Percentiles rank a stretch among this genome's conserved stretches.
These are phyloP conservation scores for Periphyllus acericola DNA, from an alignment of 2,888 invertebrate species.

Conservation along the genomic window DNA sequence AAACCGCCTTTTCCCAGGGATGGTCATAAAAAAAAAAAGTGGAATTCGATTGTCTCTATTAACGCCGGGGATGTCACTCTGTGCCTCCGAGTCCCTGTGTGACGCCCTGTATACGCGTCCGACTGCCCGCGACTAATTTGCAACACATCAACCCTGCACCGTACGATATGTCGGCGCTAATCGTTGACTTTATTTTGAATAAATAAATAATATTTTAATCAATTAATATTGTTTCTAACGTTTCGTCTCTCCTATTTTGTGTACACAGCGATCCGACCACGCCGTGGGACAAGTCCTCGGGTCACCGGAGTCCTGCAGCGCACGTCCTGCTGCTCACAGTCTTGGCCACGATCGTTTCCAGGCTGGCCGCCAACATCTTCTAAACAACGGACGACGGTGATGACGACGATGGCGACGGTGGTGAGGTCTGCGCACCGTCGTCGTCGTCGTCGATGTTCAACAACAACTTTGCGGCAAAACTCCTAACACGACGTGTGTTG, in stretches of 20 bases:
- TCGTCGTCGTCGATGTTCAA: background rate
- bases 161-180: too few species aligned
- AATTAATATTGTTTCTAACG: background rate
- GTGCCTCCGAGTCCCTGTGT: too few species aligned
- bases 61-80: too few species aligned
- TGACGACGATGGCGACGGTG: too few species aligned
- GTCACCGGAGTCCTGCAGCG: constrained; percentile 5
- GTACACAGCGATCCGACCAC: constrained; percentile 39
- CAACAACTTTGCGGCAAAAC: background rate
- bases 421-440: background rate
- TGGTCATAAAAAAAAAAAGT: too few species aligned
- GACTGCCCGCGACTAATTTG: too few species aligned
- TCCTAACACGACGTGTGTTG: background rate
- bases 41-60: too few species aligned
- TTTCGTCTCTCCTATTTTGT: background rate
- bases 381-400: background rate
- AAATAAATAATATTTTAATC: too few species aligned
- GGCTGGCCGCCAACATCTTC: constrained; percentile 1
- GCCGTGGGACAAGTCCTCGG: constrained; percentile 55
- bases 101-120: too few species aligned
- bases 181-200: too few species aligned
- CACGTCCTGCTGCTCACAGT: constrained; percentile 10
- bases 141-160: too few species aligned
- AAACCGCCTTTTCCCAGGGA: too few species aligned
- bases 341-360: background rate